Percentiles rank a stretch among this genome's conserved stretches.
phyloP scores from a whole-genome alignment of 2,888 invertebrate species.

The Chymomyza caudatula region DNA sequence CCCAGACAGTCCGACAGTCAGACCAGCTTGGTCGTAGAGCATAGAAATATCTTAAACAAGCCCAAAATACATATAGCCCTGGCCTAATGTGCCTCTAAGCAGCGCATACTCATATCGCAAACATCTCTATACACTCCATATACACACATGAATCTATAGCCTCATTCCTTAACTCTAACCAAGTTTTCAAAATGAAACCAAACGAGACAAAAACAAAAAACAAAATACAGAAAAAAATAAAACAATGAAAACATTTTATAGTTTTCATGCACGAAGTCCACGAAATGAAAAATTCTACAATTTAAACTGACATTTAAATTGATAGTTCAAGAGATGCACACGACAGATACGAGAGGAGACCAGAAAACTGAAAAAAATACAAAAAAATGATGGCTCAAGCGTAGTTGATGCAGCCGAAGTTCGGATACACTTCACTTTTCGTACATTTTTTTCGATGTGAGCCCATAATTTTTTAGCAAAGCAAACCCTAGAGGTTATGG shows the following conservation, averaged over 20 bases:
- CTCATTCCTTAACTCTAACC: slow-evolving; percentile 47
- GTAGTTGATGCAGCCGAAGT: background rate
- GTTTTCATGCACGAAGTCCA: slow-evolving; percentile 72
- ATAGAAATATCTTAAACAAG: slow-evolving; percentile 65
- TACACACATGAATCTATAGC: slow-evolving; percentile 2
- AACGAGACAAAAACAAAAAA: slow-evolving; percentile 20
- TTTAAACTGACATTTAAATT: slow-evolving; percentile 76
- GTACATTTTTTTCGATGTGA: too few relatives aligned
- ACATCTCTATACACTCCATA: slow-evolving; percentile 49
- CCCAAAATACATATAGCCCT: slow-evolving; percentile 35
- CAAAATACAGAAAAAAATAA: slow-evolving; percentile 35
- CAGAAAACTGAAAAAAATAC: slow-evolving; percentile 13
- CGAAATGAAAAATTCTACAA: slow-evolving; percentile 75
- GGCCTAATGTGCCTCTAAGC: slow-evolving; percentile 45
- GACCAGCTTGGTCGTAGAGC: slow-evolving; percentile 26
- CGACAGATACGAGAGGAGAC: slow-evolving; percentile 61
- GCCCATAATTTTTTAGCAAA: too few relatives aligned
- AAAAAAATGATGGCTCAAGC: background rate
- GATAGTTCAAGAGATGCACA: slow-evolving; percentile 76
- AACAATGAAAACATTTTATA: slow-evolving; percentile 70
- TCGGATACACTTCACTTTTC: background rate
- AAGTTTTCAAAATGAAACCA: slow-evolving; percentile 52
- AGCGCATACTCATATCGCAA: slow-evolving; percentile 47
- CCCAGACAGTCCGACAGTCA: slow-evolving; percentile 22
- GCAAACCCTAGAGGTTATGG: too few relatives aligned